Evolutionary conservation across 2,888 invertebrate species (phyloP).

Genomic region (Penaeus monodon): DNA sequence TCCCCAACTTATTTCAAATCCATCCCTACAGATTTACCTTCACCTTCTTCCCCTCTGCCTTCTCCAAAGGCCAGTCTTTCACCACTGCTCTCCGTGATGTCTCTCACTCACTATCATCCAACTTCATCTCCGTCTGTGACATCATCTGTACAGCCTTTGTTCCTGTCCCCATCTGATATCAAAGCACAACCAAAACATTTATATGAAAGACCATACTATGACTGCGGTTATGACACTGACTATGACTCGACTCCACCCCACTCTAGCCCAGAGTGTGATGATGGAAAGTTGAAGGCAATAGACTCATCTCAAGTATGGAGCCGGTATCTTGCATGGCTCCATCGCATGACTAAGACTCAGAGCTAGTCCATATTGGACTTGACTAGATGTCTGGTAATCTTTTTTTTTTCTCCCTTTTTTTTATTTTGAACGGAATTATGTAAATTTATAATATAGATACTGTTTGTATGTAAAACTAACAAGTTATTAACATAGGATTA

Average conservation of each 20-base stretch:
- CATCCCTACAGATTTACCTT: no score
- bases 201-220: conserved; percentile 39
- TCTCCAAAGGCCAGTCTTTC: no score
- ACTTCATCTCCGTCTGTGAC: no score
- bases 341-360: conserved; percentile 43
- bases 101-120: no score
- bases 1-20: no score
- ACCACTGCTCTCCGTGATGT: no score
- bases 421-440: background rate
- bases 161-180: no score
- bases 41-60: no score
- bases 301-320: conserved; percentile 39
- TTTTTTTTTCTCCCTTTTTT: background rate
- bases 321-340: conserved; percentile 49
- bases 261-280: conserved; percentile 38
- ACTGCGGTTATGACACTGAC: conserved; percentile 47
- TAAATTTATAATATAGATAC: no score
- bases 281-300: conserved; percentile 32
- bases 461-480: no score
- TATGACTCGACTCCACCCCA: conserved; percentile 42
- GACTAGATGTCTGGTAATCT: conserved; percentile 23
- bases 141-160: no score
- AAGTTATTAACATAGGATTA: no score
- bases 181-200: background rate
- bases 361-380: conserved; percentile 35